Conservation (phyloP, 2,888 invertebrate species). For the Elaeidobius kamerunicus region DNA sequence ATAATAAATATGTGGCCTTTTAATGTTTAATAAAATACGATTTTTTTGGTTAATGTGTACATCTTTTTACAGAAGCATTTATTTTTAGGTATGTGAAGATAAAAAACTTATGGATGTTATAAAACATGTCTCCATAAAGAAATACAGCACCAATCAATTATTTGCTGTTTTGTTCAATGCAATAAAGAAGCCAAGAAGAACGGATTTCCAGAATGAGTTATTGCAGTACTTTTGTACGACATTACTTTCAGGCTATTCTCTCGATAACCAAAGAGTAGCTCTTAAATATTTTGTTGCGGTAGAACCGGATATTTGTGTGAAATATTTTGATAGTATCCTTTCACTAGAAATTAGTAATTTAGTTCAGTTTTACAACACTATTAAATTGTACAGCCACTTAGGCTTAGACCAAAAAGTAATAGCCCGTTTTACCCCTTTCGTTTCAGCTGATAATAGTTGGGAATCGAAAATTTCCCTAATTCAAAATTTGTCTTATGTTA, state of each 20-base stretch:
- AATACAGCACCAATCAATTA: no score
- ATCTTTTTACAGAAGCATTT: no score
- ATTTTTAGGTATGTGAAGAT: no score
- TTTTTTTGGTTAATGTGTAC: no score
- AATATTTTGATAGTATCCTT: conserved; percentile 26
- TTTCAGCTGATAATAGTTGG: conserved; percentile 1
- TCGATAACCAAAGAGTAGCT: not conserved
- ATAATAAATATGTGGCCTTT: no score
- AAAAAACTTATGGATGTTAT: no score
- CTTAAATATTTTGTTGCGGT: conserved; percentile 23
- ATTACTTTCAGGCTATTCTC: not conserved
- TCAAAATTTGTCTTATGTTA: conserved; percentile 20
- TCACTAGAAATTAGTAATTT: not conserved
- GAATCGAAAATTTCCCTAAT: conserved; percentile 10
- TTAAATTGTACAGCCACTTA: conserved; percentile 29
- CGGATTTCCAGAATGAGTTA: conserved; percentile 20
- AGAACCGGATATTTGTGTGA: conserved; percentile 26
- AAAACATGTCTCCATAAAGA: no score
- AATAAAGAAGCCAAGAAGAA: conserved; percentile 7
- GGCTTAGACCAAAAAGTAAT: conserved; percentile 26
- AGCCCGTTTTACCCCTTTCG: conserved; percentile 12
- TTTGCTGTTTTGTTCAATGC: not conserved
- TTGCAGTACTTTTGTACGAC: conserved; percentile 21
- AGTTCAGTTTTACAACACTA: conserved; percentile 4
- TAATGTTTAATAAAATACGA: no score